Conservation (phyloP, 2,797 vertebrate species). For the Steatocranus sp. region DNA sequence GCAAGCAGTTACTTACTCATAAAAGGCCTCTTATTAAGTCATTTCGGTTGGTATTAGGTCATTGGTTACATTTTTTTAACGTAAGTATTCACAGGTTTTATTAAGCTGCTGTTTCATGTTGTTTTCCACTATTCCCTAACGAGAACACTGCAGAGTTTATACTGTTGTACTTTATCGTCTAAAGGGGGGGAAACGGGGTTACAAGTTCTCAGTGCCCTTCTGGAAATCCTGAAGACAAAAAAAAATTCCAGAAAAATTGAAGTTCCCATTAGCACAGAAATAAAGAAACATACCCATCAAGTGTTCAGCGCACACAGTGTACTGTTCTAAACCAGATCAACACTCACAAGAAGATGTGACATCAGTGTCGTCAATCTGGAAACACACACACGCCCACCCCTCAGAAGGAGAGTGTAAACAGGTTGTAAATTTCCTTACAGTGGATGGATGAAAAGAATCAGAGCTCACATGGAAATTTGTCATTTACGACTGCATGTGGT, state of each 20-base stretch:
- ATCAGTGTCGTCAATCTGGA: background rate
- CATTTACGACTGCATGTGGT: constrained; percentile 21
- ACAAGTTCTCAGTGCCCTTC: background rate
- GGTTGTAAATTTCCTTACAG: constrained; percentile 41
- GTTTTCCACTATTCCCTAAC: background rate
- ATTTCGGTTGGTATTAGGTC: background rate
- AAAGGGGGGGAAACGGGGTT: background rate
- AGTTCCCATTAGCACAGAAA: background rate
- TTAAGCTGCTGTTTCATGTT: background rate
- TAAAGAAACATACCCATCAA: background rate
- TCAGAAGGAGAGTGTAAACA: constrained; percentile 24
- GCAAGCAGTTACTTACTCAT: background rate
- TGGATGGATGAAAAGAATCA: constrained; percentile 48
- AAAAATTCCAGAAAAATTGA: background rate
- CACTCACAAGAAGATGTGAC: background rate
- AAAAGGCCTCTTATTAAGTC: background rate
- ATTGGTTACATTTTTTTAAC: background rate
- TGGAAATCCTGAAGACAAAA: background rate
- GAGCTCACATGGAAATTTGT: constrained; percentile 32
- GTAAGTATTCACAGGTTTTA: background rate
- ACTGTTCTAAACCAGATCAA: background rate
- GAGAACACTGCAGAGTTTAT: background rate
- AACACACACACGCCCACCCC: background rate
- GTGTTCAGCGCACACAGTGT: background rate
- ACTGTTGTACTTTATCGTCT: background rate